phyloP scores from a whole-genome alignment of 1,140 invertebrate genomes.

The Metopolophium dirhodum region DNA sequence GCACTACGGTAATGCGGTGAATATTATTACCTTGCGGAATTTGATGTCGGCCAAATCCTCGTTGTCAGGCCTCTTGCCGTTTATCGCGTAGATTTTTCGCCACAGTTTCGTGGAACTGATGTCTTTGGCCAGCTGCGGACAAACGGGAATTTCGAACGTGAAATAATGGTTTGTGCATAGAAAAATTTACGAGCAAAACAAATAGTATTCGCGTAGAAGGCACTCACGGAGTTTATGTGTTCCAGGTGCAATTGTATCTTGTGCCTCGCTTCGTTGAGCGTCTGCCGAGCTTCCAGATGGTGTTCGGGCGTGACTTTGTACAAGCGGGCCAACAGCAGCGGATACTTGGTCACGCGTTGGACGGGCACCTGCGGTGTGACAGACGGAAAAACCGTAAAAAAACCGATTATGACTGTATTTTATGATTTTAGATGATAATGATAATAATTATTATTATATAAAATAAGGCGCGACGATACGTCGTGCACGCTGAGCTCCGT shows the following conservation, averaged over 20 bases:
- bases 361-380: conserved; percentile 74
- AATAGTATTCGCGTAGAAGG: background rate
- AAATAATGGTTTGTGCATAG: background rate
- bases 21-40: conserved; percentile 72
- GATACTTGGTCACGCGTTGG: conserved; percentile 91
- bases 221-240: conserved; percentile 85
- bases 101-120: conserved; percentile 85
- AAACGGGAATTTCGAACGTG: background rate
- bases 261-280: conserved; percentile 82
- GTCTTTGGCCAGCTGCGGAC: conserved; percentile 79
- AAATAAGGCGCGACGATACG: background rate
- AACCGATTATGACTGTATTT: background rate
- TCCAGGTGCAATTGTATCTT: conserved; percentile 92
- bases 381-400: background rate
- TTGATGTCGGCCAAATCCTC: conserved; percentile 86
- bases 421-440: background rate
- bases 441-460: background rate
- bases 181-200: background rate
- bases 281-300: conserved; percentile 72
- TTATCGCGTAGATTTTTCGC: conserved; percentile 85
- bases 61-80: conserved; percentile 69
- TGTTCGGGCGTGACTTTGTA: conserved; percentile 88
- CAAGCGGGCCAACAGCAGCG: conserved; percentile 85
- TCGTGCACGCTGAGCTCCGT: background rate
- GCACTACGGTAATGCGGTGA: too few relatives aligned